Percentiles rank a stretch among this genome's conserved stretches.
These are phyloP conservation scores for Zenarchopterus dispar DNA, from an alignment of 2,797 vertebrate genomes.

Conservation along the genomic window DNA sequence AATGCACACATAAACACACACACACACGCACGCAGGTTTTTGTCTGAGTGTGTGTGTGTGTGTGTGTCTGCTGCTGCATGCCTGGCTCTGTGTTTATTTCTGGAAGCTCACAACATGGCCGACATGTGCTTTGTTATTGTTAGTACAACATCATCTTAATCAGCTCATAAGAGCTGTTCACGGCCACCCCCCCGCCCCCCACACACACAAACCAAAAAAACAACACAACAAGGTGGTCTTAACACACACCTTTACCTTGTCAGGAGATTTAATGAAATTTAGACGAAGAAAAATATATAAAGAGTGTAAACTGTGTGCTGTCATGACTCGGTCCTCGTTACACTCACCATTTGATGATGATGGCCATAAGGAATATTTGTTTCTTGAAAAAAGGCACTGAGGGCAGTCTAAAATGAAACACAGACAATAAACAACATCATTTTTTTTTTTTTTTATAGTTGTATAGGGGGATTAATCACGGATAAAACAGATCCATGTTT, in stretches of 20 bases:
- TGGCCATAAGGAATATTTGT: constrained; percentile 96
- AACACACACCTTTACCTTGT: too few relatives aligned
- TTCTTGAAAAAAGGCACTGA: constrained; percentile 99
- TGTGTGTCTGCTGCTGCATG: constrained; percentile 60
- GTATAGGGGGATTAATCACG: not conserved
- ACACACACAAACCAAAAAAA: constrained; percentile 22
- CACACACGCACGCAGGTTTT: not conserved
- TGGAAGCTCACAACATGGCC: constrained; percentile 88
- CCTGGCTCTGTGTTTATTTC: constrained; percentile 84
- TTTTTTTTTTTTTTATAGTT: too few relatives aligned
- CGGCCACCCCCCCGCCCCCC: constrained; percentile 11
- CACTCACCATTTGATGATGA: constrained; percentile 98
- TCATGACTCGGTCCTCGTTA: too few relatives aligned
- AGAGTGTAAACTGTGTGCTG: too few relatives aligned
- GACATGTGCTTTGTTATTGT: constrained; percentile 87
- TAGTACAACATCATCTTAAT: constrained; percentile 70
- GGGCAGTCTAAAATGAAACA: constrained; percentile 87
- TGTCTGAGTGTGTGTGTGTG: too few relatives aligned
- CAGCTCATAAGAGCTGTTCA: constrained; percentile 46
- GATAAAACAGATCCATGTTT: not conserved
- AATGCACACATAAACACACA: constrained; percentile 4
- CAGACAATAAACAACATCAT: constrained; percentile 21
- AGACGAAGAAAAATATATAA: constrained; percentile 9
- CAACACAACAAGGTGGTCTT: constrained; percentile 13
- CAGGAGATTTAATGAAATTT: too few relatives aligned